Percentiles rank a stretch among this genome's conserved stretches.
Evolutionary conservation across 2,113 vertebrate genomes (phyloP).

Genomic region (Leucopternis melanops): DNA sequence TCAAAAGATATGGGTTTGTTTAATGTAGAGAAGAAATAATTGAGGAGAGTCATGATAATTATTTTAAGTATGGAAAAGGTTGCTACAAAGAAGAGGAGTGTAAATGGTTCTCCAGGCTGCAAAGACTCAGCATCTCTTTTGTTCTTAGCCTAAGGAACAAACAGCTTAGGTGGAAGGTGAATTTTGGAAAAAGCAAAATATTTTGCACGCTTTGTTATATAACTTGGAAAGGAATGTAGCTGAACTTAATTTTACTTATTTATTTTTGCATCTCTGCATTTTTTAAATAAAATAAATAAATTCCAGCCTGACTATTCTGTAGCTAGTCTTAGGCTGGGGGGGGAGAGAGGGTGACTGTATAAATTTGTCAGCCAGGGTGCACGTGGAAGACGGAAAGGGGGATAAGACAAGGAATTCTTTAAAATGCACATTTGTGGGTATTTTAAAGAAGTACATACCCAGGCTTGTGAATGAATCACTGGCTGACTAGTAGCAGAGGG

Average conservation of each 20-base stretch:
- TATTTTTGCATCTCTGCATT: background rate
- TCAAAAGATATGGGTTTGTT: background rate
- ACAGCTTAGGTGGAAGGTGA: background rate
- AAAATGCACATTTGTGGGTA: background rate
- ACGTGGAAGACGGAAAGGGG: background rate
- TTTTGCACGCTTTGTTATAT: background rate
- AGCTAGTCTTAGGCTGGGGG: background rate
- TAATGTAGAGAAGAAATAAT: conserved; percentile 7
- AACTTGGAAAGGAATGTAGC: background rate
- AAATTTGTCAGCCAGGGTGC: background rate
- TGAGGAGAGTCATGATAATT: background rate
- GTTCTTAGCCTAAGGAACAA: conserved; percentile 1
- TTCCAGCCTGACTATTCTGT: background rate
- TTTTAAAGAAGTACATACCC: background rate
- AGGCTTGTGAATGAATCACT: background rate
- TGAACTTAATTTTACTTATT: background rate
- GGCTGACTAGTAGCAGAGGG: background rate
- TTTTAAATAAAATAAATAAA: background rate
- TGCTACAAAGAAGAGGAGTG: background rate
- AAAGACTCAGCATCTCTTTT: background rate
- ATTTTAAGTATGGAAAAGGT: background rate
- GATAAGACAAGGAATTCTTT: background rate
- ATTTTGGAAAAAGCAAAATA: background rate
- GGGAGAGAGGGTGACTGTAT: background rate
- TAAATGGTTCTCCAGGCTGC: background rate